Percentiles rank a stretch among this genome's conserved stretches.
Conservation (phyloP, 2,797 vertebrate species). For the Enteromius argenteus region DNA sequence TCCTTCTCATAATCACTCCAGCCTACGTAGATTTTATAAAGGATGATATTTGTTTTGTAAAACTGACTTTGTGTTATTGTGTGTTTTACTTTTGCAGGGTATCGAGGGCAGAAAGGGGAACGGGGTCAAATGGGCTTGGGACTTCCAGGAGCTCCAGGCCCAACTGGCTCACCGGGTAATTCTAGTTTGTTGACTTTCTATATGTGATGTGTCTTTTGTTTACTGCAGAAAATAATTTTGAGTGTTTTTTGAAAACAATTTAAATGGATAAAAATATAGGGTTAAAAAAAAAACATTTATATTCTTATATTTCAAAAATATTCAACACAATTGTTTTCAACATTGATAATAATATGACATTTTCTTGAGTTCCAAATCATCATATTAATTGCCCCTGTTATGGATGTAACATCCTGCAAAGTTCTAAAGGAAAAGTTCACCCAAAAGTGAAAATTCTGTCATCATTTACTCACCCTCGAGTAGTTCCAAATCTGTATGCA, state of each 20-base stretch:
- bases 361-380: neutral
- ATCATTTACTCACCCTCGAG: too few species aligned
- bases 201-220: neutral
- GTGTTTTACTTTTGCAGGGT: conserved; percentile 77
- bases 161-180: conserved; percentile 85
- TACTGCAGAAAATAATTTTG: neutral
- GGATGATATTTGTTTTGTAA: neutral
- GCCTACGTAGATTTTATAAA: neutral
- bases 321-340: neutral
- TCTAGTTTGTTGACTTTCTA: neutral
- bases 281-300: too few species aligned
- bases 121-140: conserved; percentile 94
- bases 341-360: neutral
- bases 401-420: too few species aligned
- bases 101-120: conserved; percentile 98
- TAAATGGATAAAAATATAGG: neutral
- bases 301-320: neutral
- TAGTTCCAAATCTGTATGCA: too few species aligned
- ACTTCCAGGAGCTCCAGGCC: conserved; percentile 87
- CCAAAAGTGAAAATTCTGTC: too few species aligned
- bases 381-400: neutral
- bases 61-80: conserved; percentile 23
- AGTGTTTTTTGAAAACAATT: neutral
- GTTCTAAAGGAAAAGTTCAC: too few species aligned
- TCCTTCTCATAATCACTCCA: neutral